A percentile compares a stretch with the other conserved stretches of the same genome.
Conservation (phyloP, 1,140 invertebrate genomes). For the Oryzaephilus surinamensis region DNA sequence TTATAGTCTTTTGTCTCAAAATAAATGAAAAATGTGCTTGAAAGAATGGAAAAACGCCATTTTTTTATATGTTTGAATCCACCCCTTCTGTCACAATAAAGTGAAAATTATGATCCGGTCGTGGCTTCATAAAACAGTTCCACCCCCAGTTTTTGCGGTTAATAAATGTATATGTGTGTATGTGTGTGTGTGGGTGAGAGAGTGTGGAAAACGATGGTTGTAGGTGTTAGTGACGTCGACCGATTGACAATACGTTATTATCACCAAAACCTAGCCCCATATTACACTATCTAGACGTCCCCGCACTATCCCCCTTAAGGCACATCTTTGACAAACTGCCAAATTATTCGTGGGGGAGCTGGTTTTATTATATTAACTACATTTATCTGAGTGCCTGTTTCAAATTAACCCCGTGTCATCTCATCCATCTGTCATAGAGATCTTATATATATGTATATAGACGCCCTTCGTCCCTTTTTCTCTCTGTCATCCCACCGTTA, state of each 20-base stretch:
- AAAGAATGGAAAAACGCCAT: too few relatives aligned
- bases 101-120: conserved; percentile 21
- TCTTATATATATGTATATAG: conserved; percentile 1
- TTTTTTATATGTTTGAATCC: too few relatives aligned
- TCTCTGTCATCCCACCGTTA: too few relatives aligned
- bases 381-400: conserved; percentile 27
- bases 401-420: conserved; percentile 28
- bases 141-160: conserved; percentile 7
- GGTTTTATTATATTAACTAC: conserved; percentile 28
- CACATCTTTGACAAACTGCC: conserved; percentile 22
- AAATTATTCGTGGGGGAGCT: conserved; percentile 20
- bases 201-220: too few relatives aligned
- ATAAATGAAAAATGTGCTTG: too few relatives aligned
- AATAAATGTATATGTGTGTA: conserved; percentile 24
- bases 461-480: background rate
- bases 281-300: too few relatives aligned
- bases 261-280: too few relatives aligned
- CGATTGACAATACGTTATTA: conserved; percentile 7
- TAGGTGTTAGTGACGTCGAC: conserved; percentile 11
- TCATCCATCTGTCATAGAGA: conserved; percentile 26
- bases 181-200: too few relatives aligned
- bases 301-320: too few relatives aligned
- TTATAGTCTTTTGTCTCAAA: too few relatives aligned
- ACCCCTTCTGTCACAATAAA: conserved; percentile 15
- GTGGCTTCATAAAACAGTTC: too few relatives aligned